Percentiles rank a stretch among this genome's conserved stretches.
These are phyloP conservation scores for Sebastes miniatus DNA, from an alignment of 2,797 vertebrate genomes.

Conservation along the genomic window DNA sequence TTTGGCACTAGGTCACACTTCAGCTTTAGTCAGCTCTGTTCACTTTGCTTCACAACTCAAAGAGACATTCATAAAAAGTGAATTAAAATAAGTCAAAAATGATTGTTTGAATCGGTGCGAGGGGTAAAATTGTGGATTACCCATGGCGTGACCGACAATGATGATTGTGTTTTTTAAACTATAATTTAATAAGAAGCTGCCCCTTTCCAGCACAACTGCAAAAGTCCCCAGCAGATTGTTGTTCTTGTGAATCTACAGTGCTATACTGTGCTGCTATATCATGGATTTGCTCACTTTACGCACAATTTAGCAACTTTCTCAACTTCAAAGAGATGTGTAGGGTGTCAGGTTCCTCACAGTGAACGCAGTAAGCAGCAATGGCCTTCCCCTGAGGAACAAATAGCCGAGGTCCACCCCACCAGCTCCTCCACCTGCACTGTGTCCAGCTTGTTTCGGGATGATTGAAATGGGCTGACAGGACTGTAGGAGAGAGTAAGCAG, in stretches of 20 bases:
- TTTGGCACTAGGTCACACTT: constrained; percentile 46
- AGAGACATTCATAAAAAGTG: constrained; percentile 7
- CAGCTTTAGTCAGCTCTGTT: constrained; percentile 16
- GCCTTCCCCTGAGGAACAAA: constrained; percentile 36
- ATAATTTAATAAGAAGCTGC: constrained; percentile 5
- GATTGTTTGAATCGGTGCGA: constrained; percentile 5
- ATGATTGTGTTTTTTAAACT: constrained; percentile 8
- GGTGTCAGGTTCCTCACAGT: constrained; percentile 44
- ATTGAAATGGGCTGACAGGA: constrained; percentile 69
- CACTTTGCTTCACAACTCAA: constrained; percentile 6
- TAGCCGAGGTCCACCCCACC: constrained; percentile 1
- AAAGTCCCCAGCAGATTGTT: constrained; percentile 42
- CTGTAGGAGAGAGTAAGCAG: constrained; percentile 68
- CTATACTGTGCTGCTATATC: background rate
- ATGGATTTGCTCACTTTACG: constrained; percentile 40
- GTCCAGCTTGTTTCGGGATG: constrained; percentile 51
- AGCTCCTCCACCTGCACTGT: constrained; percentile 65
- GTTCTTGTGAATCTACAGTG: constrained; percentile 22
- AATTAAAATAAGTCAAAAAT: constrained; percentile 15
- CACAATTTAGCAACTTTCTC: constrained; percentile 47
- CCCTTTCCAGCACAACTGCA: constrained; percentile 18
- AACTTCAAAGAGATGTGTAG: constrained; percentile 40
- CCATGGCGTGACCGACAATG: background rate
- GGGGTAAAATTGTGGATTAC: constrained; percentile 4
- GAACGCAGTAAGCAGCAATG: constrained; percentile 26